Base-by-base conservation (phyloP, 2,888 invertebrate species). In the Amaurobius ferox region DNA sequence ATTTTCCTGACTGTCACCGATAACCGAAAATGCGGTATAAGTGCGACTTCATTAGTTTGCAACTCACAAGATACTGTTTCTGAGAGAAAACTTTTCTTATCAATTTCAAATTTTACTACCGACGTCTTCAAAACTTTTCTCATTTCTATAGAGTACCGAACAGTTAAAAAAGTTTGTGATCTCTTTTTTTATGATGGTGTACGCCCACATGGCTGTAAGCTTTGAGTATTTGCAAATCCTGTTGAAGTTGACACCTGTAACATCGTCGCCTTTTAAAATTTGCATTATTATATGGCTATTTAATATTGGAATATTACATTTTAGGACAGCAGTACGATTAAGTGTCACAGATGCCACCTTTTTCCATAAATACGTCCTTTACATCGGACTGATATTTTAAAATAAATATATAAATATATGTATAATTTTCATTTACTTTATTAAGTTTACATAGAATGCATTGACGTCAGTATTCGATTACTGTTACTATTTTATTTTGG, bases 31-130 rank as follows among this genome's bases (percentile, higher is more conserved):
- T 67, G 66, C 28, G 6, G 7, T 40, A 44, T 67, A 48, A 48
- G 76, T 67, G 76, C 76, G 76, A 76, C 76, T 67, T 32, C 35
- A 35, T 28, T 23, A 35, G 35, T 35, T 44, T 35, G 48, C 48
- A 30, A 19, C 26, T 76, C 48, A 67, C 67, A 76, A 67, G 76
- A 48, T 64, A 66, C 35, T 66, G 40, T 64, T 74, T 32, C 19
- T 64, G 64, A 48, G 76, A n/a, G n/a, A n/a, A n/a, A n/a, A n/a
- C 9, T 30, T 72, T 55, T 16, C n/a, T 39, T 23, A 19, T 23
- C 11, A 66, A 16, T 19, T 66, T 62, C 30, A 16, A 64, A 64
- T 64, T 64, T 64, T 61, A 61, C 28, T 26, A 23, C 48, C 3
- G 16, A 5, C 3, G 35, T 5, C 3, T 48, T 19, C 16, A 16